Base-by-base conservation (phyloP, 2,797 vertebrate species). In the Cryptoprocta ferox region DNA sequence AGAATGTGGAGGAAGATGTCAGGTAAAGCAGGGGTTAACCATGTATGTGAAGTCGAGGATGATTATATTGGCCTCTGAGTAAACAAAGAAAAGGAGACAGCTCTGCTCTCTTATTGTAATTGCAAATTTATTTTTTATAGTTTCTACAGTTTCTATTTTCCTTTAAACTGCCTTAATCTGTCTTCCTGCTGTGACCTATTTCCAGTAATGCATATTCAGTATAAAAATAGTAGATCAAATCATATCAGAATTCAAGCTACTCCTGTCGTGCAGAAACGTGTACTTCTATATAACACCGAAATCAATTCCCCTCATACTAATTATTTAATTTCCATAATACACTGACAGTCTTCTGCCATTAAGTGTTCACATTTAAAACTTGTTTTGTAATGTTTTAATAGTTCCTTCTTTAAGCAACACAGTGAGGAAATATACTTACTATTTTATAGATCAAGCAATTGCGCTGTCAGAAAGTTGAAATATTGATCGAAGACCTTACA, bases 181-280 rank as follows among this genome's bases (percentile, higher is more conserved):
- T 97, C 97, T 97, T 97, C 98, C 97, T 97, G 97, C 97, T 98
- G 98, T 98, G 98, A 98, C 97, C 97, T 98, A 97, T 98, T 98
- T 98, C 92, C 97, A 97, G 97, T 95, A 97, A 97, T 98, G 95
- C 98, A 98, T 97, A 98, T 98, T 97, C 96, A 98, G 97, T 98
- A 98, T 93, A 96, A 98, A 98, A 98, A 98, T 97, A 98, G 98
- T 94, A 95, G 97, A 97, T 98, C 97, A 97, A 97, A 97, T 98
- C 96, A 94, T 96, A 98, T 97, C 97, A 96, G 81, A 98, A 96
- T 93, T 97, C 35, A 59, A 97, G 94, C 94, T 95, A 97, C 81
- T 97, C 95, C 92, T 97, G 95, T 97, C 3, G 16, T 66, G 82
- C 73, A 92, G 97, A 97, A 97, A 96, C 30, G 63, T 48, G 63